These are phyloP conservation scores for Entomobrya proxima DNA, from an alignment of 2,888 invertebrate genomes.

Conservation along the genomic window DNA sequence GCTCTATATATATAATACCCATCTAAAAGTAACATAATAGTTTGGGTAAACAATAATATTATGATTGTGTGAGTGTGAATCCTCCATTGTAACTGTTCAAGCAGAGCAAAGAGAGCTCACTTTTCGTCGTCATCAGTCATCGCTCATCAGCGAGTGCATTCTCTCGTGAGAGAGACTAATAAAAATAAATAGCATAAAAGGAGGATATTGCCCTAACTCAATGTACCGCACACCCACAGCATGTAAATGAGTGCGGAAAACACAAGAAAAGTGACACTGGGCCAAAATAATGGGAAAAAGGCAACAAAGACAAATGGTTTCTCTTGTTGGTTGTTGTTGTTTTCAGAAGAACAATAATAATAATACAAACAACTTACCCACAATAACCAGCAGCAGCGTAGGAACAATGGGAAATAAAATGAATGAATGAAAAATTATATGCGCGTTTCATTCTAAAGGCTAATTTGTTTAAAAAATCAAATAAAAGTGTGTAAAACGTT, in stretches of 20 bases:
- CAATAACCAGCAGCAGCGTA: not conserved
- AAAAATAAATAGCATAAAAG: not conserved
- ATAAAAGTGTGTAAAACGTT: too few relatives aligned
- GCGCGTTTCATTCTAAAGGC: too few relatives aligned
- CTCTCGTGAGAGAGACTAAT: not conserved
- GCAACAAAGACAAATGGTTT: slow-evolving; percentile 12
- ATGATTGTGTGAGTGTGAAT: slow-evolving; percentile 21
- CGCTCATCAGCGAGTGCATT: not conserved
- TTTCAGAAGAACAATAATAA: not conserved
- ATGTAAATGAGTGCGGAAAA: slow-evolving; percentile 8
- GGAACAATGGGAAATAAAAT: too few relatives aligned
- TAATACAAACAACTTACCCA: not conserved
- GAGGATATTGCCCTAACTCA: not conserved
- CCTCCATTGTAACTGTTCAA: slow-evolving; percentile 17
- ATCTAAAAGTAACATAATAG: not conserved
- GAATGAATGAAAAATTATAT: too few relatives aligned
- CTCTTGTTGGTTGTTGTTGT: not conserved
- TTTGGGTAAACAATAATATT: slow-evolving; percentile 10
- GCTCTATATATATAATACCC: not conserved
- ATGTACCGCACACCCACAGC: not conserved
- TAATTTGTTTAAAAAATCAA: too few relatives aligned
- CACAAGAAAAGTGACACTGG: slow-evolving; percentile 19
- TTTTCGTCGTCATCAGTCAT: slow-evolving; percentile 41
- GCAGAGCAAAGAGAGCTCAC: too few relatives aligned
- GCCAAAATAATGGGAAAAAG: not conserved